Evolutionary conservation across 2,888 invertebrate species (phyloP), one percentile per base, ranked within the genome.

Genomic region (Troilus luridus): DNA sequence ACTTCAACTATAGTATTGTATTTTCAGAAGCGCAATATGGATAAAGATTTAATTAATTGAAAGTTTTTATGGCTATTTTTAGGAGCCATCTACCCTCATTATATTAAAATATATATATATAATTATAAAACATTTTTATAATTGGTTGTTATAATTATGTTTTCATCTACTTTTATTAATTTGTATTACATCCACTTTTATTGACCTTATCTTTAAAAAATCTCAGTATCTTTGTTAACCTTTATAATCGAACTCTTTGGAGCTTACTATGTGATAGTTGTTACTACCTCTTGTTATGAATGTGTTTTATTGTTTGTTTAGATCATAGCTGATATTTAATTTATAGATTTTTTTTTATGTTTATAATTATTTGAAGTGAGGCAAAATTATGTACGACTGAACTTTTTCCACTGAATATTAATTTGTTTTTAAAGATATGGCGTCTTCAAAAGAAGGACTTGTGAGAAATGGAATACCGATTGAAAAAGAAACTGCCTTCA

Each of bases 401-500:
- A 56, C 2, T 3, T 85, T 85, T 85, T 77, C 19, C 41, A 9
- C 54, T 21, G n/a, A 85, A 85, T 85, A 85, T 85, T 85, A 56
- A 85, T 85, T 85, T 58, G 12, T 58, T 85, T 58, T 85, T 27
- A 56, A 89, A 92, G 88, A 41, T 62, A 92, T 92, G 92, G 92
- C 92, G 92, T 89, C 92, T 81, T 62, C 92, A 77, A 91, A 91
- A 67, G 72, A 91, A 90, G 91, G 90, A 90, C 81, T 60, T 64
- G 54, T 58, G 27, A 59, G 60, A 19, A 90, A 90, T 88, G 88
- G 85, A 67, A 89, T 90, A 93, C 93, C 94, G 91, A 94, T 94
- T 93, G 94, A 95, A 92, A 96, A 96, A 93, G 96, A 96, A 93
- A 96, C 96, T 93, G 96, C 96, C 92, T 98, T 98, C 94, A 96